Conservation (phyloP, 2,797 vertebrate genomes). For the Propithecus perrieri region DNA sequence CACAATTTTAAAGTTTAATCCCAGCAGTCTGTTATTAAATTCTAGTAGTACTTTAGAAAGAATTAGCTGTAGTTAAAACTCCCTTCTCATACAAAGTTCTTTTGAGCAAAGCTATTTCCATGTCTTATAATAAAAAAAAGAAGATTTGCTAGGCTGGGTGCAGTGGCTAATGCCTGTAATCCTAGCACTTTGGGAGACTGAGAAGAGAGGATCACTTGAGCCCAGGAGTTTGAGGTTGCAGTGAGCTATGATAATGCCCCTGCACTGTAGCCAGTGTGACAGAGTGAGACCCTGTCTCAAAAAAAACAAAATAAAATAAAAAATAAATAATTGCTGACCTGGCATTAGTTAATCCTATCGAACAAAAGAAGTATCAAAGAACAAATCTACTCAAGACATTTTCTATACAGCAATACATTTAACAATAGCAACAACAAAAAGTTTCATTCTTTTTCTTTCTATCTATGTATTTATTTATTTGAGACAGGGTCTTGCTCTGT, state of each 20-base stretch:
- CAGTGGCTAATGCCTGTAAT: background rate
- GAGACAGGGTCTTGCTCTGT: background rate
- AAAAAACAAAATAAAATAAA: background rate
- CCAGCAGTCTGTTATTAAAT: conserved; percentile 26
- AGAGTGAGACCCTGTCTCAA: background rate
- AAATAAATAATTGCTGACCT: background rate
- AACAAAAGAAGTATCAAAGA: conserved; percentile 43
- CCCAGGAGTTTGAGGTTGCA: background rate
- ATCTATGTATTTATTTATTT: background rate
- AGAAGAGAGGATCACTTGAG: background rate
- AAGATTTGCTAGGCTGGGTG: background rate
- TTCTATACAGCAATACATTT: background rate
- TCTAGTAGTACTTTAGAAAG: conserved; percentile 36
- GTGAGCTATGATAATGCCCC: background rate
- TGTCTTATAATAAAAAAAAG: background rate
- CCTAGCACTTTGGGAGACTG: background rate
- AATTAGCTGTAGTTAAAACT: conserved; percentile 34
- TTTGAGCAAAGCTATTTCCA: conserved; percentile 39
- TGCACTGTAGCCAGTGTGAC: background rate
- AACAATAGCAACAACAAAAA: conserved; percentile 6
- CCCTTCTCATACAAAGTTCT: background rate
- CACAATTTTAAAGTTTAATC: conserved; percentile 44
- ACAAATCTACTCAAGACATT: conserved; percentile 40
- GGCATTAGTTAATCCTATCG: background rate
- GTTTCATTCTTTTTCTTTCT: background rate